Conservation (phyloP, 2,888 invertebrate species). For the Encarsia formosa region DNA sequence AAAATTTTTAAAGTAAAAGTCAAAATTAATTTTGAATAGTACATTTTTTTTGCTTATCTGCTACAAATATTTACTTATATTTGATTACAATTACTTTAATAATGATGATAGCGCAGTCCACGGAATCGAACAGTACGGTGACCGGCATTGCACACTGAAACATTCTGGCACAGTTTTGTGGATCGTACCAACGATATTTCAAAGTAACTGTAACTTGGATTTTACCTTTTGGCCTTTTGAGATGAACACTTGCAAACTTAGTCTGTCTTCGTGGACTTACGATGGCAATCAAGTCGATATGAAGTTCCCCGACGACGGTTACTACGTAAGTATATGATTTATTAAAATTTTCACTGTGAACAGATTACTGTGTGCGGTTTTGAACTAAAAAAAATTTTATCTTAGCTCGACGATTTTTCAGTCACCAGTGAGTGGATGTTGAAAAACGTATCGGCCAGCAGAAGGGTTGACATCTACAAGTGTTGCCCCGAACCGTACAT, state of each 20-base stretch:
- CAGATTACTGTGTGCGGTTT: not conserved
- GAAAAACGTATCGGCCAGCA: constrained; percentile 46
- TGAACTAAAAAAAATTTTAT: constrained; percentile 9
- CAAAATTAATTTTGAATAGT: too few relatives aligned
- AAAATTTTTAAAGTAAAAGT: too few relatives aligned
- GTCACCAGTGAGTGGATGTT: constrained; percentile 51
- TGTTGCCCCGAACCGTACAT: constrained; percentile 60
- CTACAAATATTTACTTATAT: too few relatives aligned
- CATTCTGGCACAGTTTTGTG: constrained; percentile 58
- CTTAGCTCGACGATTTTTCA: constrained; percentile 22
- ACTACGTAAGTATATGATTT: constrained; percentile 29
- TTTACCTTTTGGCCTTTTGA: constrained; percentile 74
- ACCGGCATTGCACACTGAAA: constrained; percentile 55
- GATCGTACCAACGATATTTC: constrained; percentile 67
- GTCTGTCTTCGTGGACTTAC: constrained; percentile 72
- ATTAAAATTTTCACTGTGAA: too few relatives aligned
- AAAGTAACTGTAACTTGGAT: constrained; percentile 63
- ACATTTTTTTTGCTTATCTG: too few relatives aligned
- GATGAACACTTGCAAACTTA: constrained; percentile 62
- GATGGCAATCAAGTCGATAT: constrained; percentile 59
- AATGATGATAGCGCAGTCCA: constrained; percentile 58
- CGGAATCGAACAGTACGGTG: constrained; percentile 60
- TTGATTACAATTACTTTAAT: too few relatives aligned
- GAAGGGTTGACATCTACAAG: constrained; percentile 50
- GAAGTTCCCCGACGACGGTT: constrained; percentile 33